A percentile compares a stretch with the other conserved stretches of the same genome.
Conservation (phyloP, 2,113 vertebrate species). For the Urocolius indicus region DNA sequence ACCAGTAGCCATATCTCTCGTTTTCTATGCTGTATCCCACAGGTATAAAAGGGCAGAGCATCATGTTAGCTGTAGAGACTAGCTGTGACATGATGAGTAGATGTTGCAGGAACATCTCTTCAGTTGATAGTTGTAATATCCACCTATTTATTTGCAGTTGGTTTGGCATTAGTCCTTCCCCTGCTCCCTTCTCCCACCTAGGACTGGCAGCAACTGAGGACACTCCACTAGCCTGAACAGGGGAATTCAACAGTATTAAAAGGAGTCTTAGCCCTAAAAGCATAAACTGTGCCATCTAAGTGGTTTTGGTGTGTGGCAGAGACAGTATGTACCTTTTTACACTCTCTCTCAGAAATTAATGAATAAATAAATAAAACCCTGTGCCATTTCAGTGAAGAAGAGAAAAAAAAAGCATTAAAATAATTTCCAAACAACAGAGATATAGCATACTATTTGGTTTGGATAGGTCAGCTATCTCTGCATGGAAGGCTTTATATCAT, state of each 20-base stretch:
- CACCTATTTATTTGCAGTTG: background rate
- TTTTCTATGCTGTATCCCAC: background rate
- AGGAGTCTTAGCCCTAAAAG: background rate
- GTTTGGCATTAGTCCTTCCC: background rate
- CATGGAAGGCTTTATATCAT: background rate
- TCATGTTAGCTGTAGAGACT: background rate
- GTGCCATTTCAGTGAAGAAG: background rate
- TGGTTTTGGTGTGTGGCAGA: background rate
- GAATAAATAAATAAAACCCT: background rate
- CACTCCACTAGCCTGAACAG: background rate
- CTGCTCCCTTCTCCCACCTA: background rate
- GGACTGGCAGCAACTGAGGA: background rate
- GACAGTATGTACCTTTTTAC: background rate
- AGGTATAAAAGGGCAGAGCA: background rate
- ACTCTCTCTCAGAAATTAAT: background rate
- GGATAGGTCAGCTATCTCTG: background rate
- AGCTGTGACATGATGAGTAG: background rate
- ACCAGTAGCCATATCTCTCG: background rate
- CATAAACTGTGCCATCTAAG: background rate
- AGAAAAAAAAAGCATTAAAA: background rate
- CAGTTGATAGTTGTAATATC: background rate
- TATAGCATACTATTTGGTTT: background rate
- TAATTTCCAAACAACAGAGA: background rate
- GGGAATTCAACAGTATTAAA: background rate
- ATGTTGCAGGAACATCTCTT: background rate